Conservation (phyloP, 2,888 invertebrate species). For the Tortrix viridana region DNA sequence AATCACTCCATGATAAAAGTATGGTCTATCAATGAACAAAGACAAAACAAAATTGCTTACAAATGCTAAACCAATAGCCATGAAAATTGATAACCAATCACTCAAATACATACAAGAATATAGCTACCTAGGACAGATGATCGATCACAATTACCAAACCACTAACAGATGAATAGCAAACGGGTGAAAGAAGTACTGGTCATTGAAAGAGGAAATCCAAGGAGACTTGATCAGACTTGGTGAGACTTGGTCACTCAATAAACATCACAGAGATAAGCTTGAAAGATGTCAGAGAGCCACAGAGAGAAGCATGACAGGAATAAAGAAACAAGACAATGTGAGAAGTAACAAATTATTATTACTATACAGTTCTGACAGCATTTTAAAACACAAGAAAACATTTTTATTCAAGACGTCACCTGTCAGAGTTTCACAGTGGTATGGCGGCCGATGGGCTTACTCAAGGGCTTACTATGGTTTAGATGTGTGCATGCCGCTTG, state of each 20-base stretch:
- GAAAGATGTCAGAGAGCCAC: constrained; percentile 22
- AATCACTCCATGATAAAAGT: not conserved
- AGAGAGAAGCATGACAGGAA: constrained; percentile 20
- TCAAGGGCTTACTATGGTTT: too few species aligned
- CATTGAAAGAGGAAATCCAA: constrained; percentile 27
- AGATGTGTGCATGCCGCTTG: too few species aligned
- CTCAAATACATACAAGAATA: constrained; percentile 35
- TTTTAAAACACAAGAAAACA: too few species aligned
- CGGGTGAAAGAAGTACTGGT: constrained; percentile 34
- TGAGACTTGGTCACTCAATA: constrained; percentile 10
- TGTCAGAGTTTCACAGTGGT: too few species aligned
- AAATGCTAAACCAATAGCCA: constrained; percentile 20
- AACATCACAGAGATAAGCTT: not conserved
- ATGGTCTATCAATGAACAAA: constrained; percentile 4
- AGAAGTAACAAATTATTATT: too few species aligned
- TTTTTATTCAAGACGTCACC: too few species aligned
- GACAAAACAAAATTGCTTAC: constrained; percentile 37
- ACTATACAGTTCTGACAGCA: too few species aligned
- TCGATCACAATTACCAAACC: too few species aligned
- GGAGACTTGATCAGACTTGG: constrained; percentile 3
- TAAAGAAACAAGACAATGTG: too few species aligned
- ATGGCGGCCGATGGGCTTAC: too few species aligned
- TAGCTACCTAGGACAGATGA: constrained; percentile 31
- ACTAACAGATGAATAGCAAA: constrained; percentile 19
- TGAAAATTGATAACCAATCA: constrained; percentile 9